Evolutionary conservation across 2,888 invertebrate species (phyloP).

Genomic region (Epirrhoe alternata): DNA sequence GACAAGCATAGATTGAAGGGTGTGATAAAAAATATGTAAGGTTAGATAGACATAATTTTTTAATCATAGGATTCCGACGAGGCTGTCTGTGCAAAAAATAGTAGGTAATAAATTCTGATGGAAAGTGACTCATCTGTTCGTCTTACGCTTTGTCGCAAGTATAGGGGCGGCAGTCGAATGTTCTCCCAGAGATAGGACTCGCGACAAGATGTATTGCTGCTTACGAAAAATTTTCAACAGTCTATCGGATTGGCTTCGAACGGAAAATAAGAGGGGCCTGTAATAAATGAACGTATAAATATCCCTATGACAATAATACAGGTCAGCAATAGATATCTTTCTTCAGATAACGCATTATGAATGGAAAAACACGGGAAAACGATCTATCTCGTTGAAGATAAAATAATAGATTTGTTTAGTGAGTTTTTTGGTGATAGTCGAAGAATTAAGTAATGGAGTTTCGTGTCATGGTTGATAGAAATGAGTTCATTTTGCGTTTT

Average conservation of each 20-base stretch:
- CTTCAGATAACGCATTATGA: slow-evolving; percentile 79
- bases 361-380: slow-evolving; percentile 81
- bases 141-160: slow-evolving; percentile 61
- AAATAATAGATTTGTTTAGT: slow-evolving; percentile 70
- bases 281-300: slow-evolving; percentile 84
- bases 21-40: no score
- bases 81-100: no score
- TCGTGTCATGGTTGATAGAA: slow-evolving; percentile 7
- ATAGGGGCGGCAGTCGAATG: slow-evolving; percentile 82
- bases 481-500: not conserved
- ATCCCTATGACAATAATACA: slow-evolving; percentile 85
- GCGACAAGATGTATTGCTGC: slow-evolving; percentile 84
- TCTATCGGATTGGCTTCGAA: slow-evolving; percentile 83
- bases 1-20: no score
- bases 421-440: slow-evolving; percentile 44
- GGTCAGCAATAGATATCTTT: slow-evolving; percentile 84
- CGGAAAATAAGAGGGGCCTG: slow-evolving; percentile 85
- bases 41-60: no score
- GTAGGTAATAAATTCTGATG: no score
- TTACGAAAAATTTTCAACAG: slow-evolving; percentile 85
- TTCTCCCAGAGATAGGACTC: slow-evolving; percentile 83
- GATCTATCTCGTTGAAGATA: slow-evolving; percentile 70
- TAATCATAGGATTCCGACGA: no score
- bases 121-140: slow-evolving; percentile 15
- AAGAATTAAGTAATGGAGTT: slow-evolving; percentile 9